Percentiles rank a stretch among this genome's conserved stretches.
These are phyloP conservation scores for Cercopithecus mona DNA, from an alignment of 2,113 vertebrate genomes.

Conservation along the genomic window DNA sequence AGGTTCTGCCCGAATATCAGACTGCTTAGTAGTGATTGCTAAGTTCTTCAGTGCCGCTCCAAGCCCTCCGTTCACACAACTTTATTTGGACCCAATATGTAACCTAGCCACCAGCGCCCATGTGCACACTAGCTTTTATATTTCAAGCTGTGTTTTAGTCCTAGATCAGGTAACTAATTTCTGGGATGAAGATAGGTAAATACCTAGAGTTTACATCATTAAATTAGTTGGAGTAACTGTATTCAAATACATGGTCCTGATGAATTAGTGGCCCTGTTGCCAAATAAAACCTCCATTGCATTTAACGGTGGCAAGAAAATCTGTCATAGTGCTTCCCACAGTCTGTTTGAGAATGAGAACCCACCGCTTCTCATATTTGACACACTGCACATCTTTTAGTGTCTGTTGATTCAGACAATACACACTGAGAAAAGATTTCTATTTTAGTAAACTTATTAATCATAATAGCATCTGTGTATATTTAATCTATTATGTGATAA, in stretches of 20 bases:
- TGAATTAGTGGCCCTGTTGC: not conserved
- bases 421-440: not conserved
- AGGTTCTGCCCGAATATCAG: not conserved
- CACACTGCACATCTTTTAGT: not conserved
- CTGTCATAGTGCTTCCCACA: not conserved
- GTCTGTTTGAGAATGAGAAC: not conserved
- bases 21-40: accelerated
- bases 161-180: not conserved
- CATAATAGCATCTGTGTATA: not conserved
- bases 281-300: not conserved
- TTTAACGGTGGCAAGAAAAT: not conserved
- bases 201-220: not conserved
- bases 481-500: not conserved
- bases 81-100: no score
- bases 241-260: not conserved
- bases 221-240: not conserved
- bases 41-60: not conserved
- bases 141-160: not conserved
- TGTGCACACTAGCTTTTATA: not conserved
- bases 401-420: not conserved
- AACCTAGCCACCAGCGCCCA: accelerated
- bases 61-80: not conserved
- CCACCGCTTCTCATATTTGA: not conserved
- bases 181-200: not conserved
- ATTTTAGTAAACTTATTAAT: not conserved